Evolutionary conservation across 2,113 vertebrate genomes (phyloP), one percentile per base, ranked within the genome.

Genomic region (Poeciliopsis occidentalis): DNA sequence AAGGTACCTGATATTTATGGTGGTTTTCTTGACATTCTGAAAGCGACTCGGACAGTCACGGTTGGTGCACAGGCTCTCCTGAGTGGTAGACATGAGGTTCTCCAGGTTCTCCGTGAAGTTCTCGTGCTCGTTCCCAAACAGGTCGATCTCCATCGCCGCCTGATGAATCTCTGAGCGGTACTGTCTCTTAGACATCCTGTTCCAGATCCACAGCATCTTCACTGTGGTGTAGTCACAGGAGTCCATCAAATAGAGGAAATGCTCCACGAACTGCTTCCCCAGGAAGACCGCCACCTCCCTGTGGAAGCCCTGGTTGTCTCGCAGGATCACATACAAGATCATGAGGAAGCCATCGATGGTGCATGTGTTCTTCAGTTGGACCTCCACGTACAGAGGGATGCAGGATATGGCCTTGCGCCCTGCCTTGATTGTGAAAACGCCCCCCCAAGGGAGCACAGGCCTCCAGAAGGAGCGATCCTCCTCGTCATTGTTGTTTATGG

Each of bases 121-220:
- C 69, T 96, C 94, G 24, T 97, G 96, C 83, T 97, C 96, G 22
- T 97, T 97, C 1, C 96, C 96, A 78, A 97, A 97, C 69, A 97
- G 91, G 87, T 97, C 96, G 24, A 97, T 97, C 84, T 96, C 94
- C 78, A 97, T 82, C 0, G 95, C 95, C 4, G 95, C 86, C 79
- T 94, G 94, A 83, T 95, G 91, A 83, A 97, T 90, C 86, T 94
- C 92, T 3, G 96, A 95, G 86, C 95, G 95, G 89, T 97, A 97
- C 79, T 97, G 96, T 29, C 90, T 92, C 83, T 95, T 96, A 57
- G 95, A 96, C 96, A 97, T 97, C 87, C 95, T 93, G 93, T 96
- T 95, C 96, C 95, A 95, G 87, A 97, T 97, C 96, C 96, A 97
- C 89, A 97, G 92, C 83, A 97, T 94, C 92, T 97, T 97, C 66